These are phyloP conservation scores for Drosophila jambulina DNA, from an alignment of 1,140 invertebrate genomes.

Conservation along the genomic window DNA sequence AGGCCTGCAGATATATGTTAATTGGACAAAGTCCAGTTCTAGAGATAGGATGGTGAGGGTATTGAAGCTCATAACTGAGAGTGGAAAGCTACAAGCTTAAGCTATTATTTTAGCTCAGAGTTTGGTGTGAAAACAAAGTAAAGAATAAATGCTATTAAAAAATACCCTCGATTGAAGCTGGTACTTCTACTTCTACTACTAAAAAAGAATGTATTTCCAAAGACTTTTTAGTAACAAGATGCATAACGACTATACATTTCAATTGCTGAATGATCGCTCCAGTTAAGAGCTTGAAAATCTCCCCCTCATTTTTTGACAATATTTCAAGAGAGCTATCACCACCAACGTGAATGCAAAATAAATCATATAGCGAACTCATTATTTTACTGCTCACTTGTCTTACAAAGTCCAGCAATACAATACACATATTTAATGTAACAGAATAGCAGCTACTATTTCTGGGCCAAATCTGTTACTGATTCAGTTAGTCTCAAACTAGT, in stretches of 20 bases:
- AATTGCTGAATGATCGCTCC: no score
- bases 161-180: no score
- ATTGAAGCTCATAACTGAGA: background rate
- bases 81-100: no score
- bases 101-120: background rate
- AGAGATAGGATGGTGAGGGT: background rate
- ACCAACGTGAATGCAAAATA: no score
- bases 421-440: background rate
- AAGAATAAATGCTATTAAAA: background rate
- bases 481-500: background rate
- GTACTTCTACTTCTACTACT: no score
- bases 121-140: no score
- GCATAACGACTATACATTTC: no score
- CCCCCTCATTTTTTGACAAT: no score
- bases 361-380: background rate
- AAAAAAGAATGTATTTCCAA: background rate
- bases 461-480: background rate
- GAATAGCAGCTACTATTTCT: background rate
- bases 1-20: background rate
- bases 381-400: background rate
- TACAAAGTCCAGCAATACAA: background rate
- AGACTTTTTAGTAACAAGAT: no score
- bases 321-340: no score
- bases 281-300: no score
- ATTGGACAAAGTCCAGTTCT: conserved; percentile 6